These are phyloP conservation scores for Ephialtes manifestator DNA, from an alignment of 2,888 invertebrate genomes.

Conservation along the genomic window DNA sequence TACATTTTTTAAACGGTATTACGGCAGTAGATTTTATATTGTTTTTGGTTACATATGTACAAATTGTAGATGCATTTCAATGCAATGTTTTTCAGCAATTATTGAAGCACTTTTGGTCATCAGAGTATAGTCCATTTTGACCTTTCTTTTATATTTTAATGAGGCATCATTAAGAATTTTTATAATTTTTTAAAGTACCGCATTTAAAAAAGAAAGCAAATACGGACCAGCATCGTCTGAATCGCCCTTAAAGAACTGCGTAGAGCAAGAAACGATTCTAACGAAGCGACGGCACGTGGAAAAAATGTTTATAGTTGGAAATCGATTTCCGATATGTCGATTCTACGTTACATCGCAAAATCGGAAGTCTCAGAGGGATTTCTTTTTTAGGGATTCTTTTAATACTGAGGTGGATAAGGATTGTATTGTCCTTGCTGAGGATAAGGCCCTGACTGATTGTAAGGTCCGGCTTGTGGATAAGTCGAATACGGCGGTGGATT, in stretches of 20 bases:
- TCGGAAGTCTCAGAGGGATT: not conserved
- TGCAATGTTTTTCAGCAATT: no score
- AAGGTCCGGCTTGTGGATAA: conserved; percentile 78
- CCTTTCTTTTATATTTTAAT: no score
- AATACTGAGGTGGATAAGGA: conserved; percentile 77
- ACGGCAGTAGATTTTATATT: not conserved
- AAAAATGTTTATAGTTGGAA: conserved; percentile 18
- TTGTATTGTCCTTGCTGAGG: conserved; percentile 80
- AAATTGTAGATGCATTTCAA: no score
- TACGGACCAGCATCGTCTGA: not conserved
- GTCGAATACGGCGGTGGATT: conserved; percentile 82
- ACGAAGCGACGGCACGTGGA: not conserved
- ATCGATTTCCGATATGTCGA: not conserved
- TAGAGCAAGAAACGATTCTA: not conserved
- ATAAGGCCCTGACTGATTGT: conserved; percentile 74
- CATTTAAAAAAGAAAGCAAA: no score
- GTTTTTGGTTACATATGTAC: no score
- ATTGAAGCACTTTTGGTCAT: no score
- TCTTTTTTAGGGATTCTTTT: conserved; percentile 49
- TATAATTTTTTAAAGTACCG: no score
- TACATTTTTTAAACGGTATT: no score
- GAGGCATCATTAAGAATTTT: no score
- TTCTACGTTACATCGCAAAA: not conserved
- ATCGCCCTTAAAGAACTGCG: not conserved
- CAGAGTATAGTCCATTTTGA: no score